Evolutionary conservation across 2,888 invertebrate genomes (phyloP).

Genomic region (Camponotus fellah): DNA sequence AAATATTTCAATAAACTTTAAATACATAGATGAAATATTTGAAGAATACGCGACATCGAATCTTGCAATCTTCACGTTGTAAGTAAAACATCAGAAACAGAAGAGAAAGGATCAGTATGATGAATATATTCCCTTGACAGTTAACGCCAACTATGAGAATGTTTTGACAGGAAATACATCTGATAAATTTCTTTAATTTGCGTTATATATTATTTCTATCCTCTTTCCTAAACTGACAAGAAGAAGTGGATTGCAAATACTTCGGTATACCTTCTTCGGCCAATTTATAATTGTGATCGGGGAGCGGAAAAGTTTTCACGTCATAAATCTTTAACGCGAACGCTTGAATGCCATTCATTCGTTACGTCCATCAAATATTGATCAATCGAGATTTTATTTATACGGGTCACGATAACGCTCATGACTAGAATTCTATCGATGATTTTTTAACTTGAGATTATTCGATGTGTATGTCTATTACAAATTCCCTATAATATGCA

Average conservation of each 20-base stretch:
- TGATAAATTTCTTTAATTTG: constrained; percentile 64
- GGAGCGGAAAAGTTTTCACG: constrained; percentile 56
- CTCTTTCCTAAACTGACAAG: constrained; percentile 41
- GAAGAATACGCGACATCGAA: background rate
- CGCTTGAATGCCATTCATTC: constrained; percentile 22
- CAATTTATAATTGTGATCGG: constrained; percentile 72
- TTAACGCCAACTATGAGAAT: constrained; percentile 12
- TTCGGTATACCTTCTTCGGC: constrained; percentile 60
- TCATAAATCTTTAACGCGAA: constrained; percentile 29
- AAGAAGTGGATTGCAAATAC: constrained; percentile 53
- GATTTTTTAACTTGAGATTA: constrained; percentile 28
- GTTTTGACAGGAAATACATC: constrained; percentile 59
- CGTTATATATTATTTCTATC: constrained; percentile 40
- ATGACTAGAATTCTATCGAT: constrained; percentile 5
- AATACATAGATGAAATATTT: background rate
- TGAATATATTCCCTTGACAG: constrained; percentile 28
- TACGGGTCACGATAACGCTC: constrained; percentile 27
- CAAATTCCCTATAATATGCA: constrained; percentile 16
- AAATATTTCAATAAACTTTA: background rate
- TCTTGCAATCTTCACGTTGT: constrained; percentile 12
- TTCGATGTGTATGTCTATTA: constrained; percentile 20
- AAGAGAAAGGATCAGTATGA: constrained; percentile 6
- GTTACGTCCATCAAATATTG: constrained; percentile 36
- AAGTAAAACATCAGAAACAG: constrained; percentile 6
- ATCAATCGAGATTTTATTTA: constrained; percentile 36